Base-by-base conservation (phyloP, 2,113 vertebrate species). In the Uropsilus gracilis region DNA sequence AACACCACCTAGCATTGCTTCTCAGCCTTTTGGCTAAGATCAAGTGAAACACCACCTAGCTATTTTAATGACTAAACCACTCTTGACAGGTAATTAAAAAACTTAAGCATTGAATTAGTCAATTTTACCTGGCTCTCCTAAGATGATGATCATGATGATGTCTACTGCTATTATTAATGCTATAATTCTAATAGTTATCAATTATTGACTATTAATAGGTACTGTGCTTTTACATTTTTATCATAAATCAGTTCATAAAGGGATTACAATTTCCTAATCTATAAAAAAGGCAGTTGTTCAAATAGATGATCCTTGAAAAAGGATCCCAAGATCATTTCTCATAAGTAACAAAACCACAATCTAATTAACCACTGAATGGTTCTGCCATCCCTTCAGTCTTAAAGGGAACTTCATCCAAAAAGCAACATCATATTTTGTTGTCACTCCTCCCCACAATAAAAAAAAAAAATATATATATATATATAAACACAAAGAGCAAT, bases 31-130 rank as follows among this genome's bases (percentile, higher is more conserved):
- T n/a, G n/a, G n/a, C n/a, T n/a, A n/a, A n/a, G n/a, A n/a, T n/a
- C n/a, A n/a, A n/a, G n/a, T n/a, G n/a, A 66, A 72, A 55, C 57
- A 42, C 66, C 39, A 93, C 20, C 42, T 13, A 82, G 13, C 12
- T 77, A 55, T 9, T 84, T 2, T 68, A 89, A 93, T 55, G 28
- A 91, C 82, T 64, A 93, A 94, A 82, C 30, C 83, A 83, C 48
- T 85, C 30, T 87, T 87, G 34, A 55, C 3, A 34, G 6, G 22
- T 83, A 77, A 68, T 32, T 78, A 12, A 80, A 94, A 91, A 91
- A 48, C 53, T 78, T 86, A 94, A 78, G 16, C 48, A 94, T 16
- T 82, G 18, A 44, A 86, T 55, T 57, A 32, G 28, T 68, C 37
- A 39, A 39, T 64, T 86, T 86, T 17, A 63, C 55, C 66, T 81